Conservation (phyloP, 2,113 vertebrate species). For the Oxyruncus cristatus region DNA sequence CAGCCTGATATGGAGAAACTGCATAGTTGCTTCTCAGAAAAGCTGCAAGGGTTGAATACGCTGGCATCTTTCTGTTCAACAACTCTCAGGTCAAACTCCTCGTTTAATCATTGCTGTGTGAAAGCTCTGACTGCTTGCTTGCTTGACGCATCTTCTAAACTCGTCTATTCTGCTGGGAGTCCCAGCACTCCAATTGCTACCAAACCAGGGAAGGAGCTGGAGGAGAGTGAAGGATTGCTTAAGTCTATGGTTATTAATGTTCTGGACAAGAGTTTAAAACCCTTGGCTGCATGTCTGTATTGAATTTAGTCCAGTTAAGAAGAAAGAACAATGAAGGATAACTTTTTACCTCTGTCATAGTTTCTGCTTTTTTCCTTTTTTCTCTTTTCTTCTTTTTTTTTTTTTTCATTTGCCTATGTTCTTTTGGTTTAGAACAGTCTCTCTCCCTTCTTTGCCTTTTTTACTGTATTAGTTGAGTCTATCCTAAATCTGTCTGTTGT, state of each 20-base stretch:
- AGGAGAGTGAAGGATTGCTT: background rate
- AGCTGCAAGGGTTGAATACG: background rate
- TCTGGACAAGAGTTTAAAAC: background rate
- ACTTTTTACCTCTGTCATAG: background rate
- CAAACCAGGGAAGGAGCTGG: background rate
- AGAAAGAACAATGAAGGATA: background rate
- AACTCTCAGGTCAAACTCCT: background rate
- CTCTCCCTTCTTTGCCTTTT: background rate
- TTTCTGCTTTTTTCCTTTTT: background rate
- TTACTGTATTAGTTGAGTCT: background rate
- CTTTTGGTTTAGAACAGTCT: background rate
- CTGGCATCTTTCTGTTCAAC: background rate
- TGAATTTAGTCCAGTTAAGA: background rate
- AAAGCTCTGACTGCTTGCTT: background rate
- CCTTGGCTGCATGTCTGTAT: background rate
- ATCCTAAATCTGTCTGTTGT: background rate
- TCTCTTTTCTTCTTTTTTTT: background rate
- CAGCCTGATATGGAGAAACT: background rate
- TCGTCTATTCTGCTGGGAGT: background rate
- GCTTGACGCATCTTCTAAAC: background rate
- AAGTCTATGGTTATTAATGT: background rate
- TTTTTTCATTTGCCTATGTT: background rate
- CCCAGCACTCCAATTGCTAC: background rate
- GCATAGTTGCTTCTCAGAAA: background rate
- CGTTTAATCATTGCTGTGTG: background rate